phyloP scores from a whole-genome alignment of 37 sponge, comb jelly and placozoan species.

The Hexactinellida sp. region DNA sequence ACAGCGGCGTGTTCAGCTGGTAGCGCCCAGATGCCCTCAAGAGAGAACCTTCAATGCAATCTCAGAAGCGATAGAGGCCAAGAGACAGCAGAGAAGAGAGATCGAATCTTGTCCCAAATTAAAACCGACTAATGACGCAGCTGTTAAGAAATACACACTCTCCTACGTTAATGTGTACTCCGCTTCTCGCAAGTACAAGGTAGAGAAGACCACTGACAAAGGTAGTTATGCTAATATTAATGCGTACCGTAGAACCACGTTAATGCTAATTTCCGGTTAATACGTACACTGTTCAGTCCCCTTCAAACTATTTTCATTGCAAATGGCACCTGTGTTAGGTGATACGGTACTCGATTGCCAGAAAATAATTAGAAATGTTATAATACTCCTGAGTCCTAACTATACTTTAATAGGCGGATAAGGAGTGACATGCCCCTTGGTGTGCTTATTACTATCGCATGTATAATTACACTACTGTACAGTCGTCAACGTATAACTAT shows the following conservation, averaged over 20 bases:
- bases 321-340: no score
- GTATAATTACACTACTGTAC: no score
- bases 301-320: no score
- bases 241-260: background rate
- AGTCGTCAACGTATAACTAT: no score
- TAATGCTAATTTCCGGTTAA: no score
- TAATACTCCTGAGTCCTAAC: no score
- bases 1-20: background rate
- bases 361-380: no score
- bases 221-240: background rate
- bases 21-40: background rate
- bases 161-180: background rate
- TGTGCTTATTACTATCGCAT: no score
- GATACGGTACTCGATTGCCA: no score
- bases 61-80: background rate
- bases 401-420: no score
- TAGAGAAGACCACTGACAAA: background rate
- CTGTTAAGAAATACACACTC: background rate
- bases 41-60: slow-evolving; percentile 2
- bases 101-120: background rate
- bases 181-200: background rate
- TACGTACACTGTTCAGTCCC: no score
- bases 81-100: background rate
- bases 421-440: no score
- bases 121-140: background rate